Conservation (phyloP, 2,113 vertebrate species). For the Chamaea fasciata region DNA sequence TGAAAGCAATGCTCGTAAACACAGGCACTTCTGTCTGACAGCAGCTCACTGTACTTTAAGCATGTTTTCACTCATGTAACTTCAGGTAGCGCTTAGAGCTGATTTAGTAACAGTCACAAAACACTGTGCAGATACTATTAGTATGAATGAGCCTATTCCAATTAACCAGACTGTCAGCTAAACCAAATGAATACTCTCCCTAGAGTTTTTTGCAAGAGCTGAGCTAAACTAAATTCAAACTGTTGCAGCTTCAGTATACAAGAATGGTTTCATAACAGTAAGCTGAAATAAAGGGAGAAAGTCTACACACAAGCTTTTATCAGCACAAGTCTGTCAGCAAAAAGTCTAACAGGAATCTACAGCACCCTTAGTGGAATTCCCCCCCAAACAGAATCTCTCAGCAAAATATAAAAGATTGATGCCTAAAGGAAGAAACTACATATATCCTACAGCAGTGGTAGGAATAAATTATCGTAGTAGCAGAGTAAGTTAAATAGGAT, state of each 20-base stretch:
- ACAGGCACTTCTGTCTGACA: not conserved
- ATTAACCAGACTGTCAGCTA: not conserved
- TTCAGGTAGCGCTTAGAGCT: not conserved
- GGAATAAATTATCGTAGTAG: not conserved
- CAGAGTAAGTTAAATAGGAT: constrained; percentile 26
- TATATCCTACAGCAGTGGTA: not conserved
- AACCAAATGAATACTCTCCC: not conserved
- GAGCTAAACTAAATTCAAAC: not conserved
- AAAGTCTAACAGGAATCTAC: not conserved
- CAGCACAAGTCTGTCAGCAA: not conserved
- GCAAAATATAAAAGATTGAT: not conserved
- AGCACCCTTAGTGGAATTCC: not conserved
- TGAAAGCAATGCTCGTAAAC: not conserved
- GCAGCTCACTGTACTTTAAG: not conserved
- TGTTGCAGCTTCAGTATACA: not conserved
- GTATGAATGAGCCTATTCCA: not conserved
- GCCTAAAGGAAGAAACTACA: not conserved
- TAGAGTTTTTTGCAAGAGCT: not conserved
- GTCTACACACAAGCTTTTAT: not conserved
- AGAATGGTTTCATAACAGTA: not conserved
- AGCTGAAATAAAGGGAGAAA: not conserved
- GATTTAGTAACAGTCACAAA: not conserved
- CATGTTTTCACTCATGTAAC: not conserved
- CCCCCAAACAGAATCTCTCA: not conserved
- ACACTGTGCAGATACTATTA: not conserved